Percentiles rank a stretch among this genome's conserved stretches.
phyloP scores from a whole-genome alignment of 2,888 invertebrate genomes.

The Patella pellucida region DNA sequence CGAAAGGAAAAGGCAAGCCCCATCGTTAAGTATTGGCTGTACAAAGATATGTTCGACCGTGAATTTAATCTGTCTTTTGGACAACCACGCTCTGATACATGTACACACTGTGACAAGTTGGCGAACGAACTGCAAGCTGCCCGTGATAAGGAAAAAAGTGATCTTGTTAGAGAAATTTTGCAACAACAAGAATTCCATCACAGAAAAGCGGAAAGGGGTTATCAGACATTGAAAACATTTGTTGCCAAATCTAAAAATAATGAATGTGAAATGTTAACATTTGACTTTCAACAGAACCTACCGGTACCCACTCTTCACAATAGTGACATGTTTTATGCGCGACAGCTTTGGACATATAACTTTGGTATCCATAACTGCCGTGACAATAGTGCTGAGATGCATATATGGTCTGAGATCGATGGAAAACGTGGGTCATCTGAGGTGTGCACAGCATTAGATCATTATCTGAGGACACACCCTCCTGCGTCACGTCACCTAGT shows the following conservation, averaged over 20 bases:
- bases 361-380: conserved; percentile 28
- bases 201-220: background rate
- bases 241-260: background rate
- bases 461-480: background rate
- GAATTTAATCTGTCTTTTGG: background rate
- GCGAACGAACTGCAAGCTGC: background rate
- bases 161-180: background rate
- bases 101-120: background rate
- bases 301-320: conserved; percentile 24
- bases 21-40: background rate
- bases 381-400: conserved; percentile 25
- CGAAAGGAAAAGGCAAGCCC: background rate
- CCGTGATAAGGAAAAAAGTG: background rate
- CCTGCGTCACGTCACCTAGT: background rate
- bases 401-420: conserved; percentile 24
- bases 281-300: conserved; percentile 31
- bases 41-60: background rate
- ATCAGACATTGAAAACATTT: background rate
- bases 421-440: conserved; percentile 27
- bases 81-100: background rate
- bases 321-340: conserved; percentile 28
- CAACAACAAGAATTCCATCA: background rate
- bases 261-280: conserved; percentile 25
- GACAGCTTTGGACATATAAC: conserved; percentile 29
- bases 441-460: conserved; percentile 2